A percentile compares a stretch with the other conserved stretches of the same genome.
Conservation (phyloP, 2,888 invertebrate species). For the Philonicus albiceps region DNA sequence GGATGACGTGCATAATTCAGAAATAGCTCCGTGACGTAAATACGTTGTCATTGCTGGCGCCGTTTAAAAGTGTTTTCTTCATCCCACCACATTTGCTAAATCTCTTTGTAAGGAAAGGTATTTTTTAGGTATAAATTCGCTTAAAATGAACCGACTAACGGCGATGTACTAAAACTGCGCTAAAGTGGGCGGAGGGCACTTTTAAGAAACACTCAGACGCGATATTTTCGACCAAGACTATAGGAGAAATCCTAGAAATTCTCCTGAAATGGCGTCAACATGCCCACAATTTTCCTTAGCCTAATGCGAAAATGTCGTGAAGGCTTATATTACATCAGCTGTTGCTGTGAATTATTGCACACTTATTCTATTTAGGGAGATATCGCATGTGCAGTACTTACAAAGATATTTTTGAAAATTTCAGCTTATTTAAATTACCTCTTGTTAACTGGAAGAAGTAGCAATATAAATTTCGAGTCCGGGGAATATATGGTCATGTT, state of each 20-base stretch:
- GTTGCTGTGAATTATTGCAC: not conserved
- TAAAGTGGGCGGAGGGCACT: not conserved
- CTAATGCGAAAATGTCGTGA: not conserved
- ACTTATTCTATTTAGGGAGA: not conserved
- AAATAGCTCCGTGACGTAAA: slow-evolving; percentile 39
- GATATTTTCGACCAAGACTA: not conserved
- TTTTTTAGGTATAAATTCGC: not conserved
- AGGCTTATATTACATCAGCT: not conserved
- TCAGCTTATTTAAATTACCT: not conserved
- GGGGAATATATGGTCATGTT: no score
- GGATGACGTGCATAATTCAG: slow-evolving; percentile 27
- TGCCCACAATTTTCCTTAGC: not conserved
- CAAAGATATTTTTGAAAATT: not conserved
- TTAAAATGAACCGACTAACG: not conserved
- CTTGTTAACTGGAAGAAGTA: not conserved
- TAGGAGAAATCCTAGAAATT: not conserved
- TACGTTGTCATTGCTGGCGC: slow-evolving; percentile 6
- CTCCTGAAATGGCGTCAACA: not conserved
- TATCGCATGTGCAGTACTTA: not conserved
- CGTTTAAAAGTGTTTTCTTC: not conserved
- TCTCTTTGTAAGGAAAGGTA: slow-evolving; percentile 16
- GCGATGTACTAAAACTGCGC: not conserved
- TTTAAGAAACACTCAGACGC: not conserved
- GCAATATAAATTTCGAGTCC: no score
- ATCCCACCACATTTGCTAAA: not conserved